Percentiles rank a stretch among this genome's conserved stretches.
phyloP scores from a whole-genome alignment of 2,113 vertebrate genomes.

The Planiliza haematocheilus region DNA sequence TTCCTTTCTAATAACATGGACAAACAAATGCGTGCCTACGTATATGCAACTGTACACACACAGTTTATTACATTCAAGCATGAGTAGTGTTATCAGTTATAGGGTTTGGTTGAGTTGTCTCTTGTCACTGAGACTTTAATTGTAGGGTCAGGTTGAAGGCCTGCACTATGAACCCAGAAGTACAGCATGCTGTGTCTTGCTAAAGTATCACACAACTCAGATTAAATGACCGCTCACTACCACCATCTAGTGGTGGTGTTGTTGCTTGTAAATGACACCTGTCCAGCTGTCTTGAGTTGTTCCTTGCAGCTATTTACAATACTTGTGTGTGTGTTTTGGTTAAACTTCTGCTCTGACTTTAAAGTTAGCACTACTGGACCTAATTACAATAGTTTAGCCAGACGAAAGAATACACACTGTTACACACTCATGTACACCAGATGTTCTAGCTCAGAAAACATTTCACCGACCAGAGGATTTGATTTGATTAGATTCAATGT shows the following conservation, averaged over 20 bases:
- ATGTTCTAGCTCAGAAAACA: background rate
- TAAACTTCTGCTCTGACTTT: background rate
- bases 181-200: constrained; percentile 17
- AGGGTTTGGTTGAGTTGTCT: constrained; percentile 16
- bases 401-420: background rate
- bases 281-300: background rate
- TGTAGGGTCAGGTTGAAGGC: constrained; percentile 15
- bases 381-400: background rate
- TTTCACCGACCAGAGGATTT: background rate
- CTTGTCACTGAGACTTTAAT: constrained; percentile 28
- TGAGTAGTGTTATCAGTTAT: background rate
- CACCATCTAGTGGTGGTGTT: constrained; percentile 66
- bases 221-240: constrained; percentile 4
- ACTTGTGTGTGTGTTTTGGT: background rate
- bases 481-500: background rate
- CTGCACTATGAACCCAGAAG: constrained; percentile 19
- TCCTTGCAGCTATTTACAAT: background rate
- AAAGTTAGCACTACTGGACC: background rate
- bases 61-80: background rate
- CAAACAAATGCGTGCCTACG: background rate
- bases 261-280: background rate
- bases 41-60: background rate
- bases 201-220: background rate
- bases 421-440: background rate
- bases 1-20: background rate